A percentile compares a stretch with the other conserved stretches of the same genome.
These are phyloP conservation scores for Corythornis cristatus DNA, from an alignment of 2,113 vertebrate species.

Conservation along the genomic window DNA sequence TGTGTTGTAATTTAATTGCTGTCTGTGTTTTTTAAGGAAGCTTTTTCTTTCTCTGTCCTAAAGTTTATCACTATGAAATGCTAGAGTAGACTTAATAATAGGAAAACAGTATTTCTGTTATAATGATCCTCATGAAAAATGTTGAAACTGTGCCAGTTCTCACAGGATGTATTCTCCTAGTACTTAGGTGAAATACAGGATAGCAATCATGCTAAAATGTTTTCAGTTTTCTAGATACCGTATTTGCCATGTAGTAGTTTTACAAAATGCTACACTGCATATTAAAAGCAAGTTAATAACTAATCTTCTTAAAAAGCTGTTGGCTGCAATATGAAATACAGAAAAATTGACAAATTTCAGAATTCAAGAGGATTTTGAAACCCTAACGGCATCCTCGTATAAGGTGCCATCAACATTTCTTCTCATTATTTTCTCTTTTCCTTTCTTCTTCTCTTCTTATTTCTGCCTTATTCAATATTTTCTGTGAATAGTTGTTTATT, in stretches of 20 bases:
- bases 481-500: neutral
- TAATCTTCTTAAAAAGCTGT: neutral
- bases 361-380: neutral
- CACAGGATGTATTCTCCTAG: neutral
- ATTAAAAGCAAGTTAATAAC: neutral
- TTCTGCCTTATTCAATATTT: neutral
- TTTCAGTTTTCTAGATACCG: neutral
- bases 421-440: neutral
- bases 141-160: neutral
- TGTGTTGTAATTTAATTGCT: neutral
- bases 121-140: neutral
- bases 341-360: neutral
- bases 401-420: neutral
- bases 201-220: neutral
- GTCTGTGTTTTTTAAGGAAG: neutral
- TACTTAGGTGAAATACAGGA: neutral
- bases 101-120: neutral
- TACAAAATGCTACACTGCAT: neutral
- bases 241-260: neutral
- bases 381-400: neutral
- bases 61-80: neutral
- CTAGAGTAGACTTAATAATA: neutral
- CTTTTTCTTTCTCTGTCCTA: neutral
- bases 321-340: neutral
- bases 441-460: neutral